Evolutionary conservation across 2,797 vertebrate genomes (phyloP).

Genomic region (Falco berigora): DNA sequence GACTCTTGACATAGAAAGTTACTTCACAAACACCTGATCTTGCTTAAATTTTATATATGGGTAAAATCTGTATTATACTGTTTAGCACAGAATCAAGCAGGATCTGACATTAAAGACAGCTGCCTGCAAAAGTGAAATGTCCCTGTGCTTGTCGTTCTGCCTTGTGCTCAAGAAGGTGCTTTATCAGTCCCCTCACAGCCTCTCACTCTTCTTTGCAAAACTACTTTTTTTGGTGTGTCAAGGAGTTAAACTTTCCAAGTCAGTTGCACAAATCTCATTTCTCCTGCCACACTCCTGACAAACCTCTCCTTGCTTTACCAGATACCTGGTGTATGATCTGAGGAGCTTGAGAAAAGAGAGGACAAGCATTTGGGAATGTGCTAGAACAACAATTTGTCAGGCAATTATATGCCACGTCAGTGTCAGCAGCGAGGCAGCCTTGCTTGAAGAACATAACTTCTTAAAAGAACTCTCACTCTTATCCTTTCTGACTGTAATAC

Average conservation of each 20-base stretch:
- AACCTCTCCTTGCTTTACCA: neutral
- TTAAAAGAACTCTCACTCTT: neutral
- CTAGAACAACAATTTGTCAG: neutral
- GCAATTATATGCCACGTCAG: neutral
- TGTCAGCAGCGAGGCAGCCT: neutral
- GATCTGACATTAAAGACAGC: neutral
- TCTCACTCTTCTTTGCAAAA: neutral
- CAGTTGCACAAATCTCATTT: neutral
- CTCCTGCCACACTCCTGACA: neutral
- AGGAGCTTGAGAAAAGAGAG: neutral
- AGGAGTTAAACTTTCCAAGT: neutral
- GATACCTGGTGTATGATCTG: neutral
- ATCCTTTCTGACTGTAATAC: neutral
- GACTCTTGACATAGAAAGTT: neutral
- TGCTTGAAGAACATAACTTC: neutral
- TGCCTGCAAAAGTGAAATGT: neutral
- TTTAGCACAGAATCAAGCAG: neutral
- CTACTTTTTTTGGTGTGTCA: fast-evolving
- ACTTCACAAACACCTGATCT: neutral
- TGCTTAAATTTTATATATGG: neutral
- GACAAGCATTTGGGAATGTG: neutral
- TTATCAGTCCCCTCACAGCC: neutral
- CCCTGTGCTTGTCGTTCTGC: neutral
- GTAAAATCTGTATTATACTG: neutral
- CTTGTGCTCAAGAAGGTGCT: fast-evolving